Base-by-base conservation (phyloP, 2,888 invertebrate genomes). In the Exephanes ischioxanthus region DNA sequence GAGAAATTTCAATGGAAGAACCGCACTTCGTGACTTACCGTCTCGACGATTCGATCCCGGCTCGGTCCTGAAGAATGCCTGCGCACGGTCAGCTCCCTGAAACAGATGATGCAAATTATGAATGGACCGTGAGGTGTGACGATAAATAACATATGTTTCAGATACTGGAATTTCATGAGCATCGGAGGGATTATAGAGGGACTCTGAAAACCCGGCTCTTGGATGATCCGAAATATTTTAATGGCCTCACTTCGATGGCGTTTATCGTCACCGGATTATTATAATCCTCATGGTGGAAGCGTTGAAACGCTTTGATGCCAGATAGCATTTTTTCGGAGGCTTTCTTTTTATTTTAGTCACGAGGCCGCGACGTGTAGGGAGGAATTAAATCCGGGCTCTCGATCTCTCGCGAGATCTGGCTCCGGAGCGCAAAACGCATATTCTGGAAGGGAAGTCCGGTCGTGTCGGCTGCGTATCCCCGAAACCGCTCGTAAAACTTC, bases 401-500 rank as follows among this genome's bases (percentile, higher is more conserved):
- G 48, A 75, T 75, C 75, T 63, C 63, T n/a, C 53, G 51, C 66
- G 66, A 45, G 45, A 76, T 76, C 76, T 67, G 6, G 61, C 45
- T 14, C 45, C 76, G 14, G 37, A 75, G 33, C 11, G 73, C 61
- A 51, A 75, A 48, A 51, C 30, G 37, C 75, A 66, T 75, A 63
- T 75, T 66, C 76, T 66, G 66, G 51, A 61, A 70, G 61, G 70
- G 70, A 61, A 77, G 70, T 55, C 45, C 45, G 45, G 63, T 70
- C n/a, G 80, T 55, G 16, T 14, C 61, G 16, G 51, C 16, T 61
- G 61, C 71, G 80, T 73, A 61, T 83, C 33, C 45, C 30, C 66
- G 77, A 80, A 84, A 80, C 45, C 51, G 84, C 71, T 84, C 80
- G 84, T 80, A 80, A 84, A 84, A 84, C 72, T 80, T 84, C 80